These are phyloP conservation scores for Thecocarcelia acutangulata DNA, from an alignment of 2,888 invertebrate species.

Conservation along the genomic window DNA sequence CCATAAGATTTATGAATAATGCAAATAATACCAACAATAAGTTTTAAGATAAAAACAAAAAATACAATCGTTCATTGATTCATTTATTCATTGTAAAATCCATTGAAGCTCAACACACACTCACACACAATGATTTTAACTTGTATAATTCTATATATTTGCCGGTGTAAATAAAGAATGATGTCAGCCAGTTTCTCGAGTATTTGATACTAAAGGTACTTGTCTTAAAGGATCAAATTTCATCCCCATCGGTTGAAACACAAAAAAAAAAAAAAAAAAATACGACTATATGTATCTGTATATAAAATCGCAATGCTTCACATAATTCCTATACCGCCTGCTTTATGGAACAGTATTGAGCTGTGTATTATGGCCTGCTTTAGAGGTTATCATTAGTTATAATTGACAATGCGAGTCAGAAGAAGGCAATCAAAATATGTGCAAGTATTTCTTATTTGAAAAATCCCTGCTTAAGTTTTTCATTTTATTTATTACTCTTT, in stretches of 20 bases:
- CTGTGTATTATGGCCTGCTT: conserved; percentile 61
- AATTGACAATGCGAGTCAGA: conserved; percentile 38
- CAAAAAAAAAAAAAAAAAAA: conserved; percentile 21
- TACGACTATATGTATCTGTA: too few species aligned
- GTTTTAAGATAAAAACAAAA: neutral
- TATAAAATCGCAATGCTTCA: conserved; percentile 42
- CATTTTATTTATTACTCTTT: conserved; percentile 30
- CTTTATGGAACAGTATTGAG: conserved; percentile 47
- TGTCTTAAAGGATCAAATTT: conserved; percentile 78
- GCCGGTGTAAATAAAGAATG: conserved; percentile 42
- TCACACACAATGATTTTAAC: conserved; percentile 5
- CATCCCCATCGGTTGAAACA: conserved; percentile 78
- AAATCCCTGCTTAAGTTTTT: conserved; percentile 60
- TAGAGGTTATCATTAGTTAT: conserved; percentile 64
- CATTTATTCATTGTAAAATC: conserved; percentile 34
- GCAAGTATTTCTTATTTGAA: conserved; percentile 49
- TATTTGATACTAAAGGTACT: conserved; percentile 60
- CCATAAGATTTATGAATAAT: conserved; percentile 54
- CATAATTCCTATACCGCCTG: conserved; percentile 36
- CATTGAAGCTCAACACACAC: conserved; percentile 35
- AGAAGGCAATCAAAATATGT: conserved; percentile 33
- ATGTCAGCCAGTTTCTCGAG: conserved; percentile 58
- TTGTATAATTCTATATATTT: neutral
- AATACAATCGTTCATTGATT: conserved; percentile 66
- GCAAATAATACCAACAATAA: conserved; percentile 39